A percentile compares a stretch with the other conserved stretches of the same genome.
Conservation (phyloP, 2,888 invertebrate species). For the Spilarctia lutea region DNA sequence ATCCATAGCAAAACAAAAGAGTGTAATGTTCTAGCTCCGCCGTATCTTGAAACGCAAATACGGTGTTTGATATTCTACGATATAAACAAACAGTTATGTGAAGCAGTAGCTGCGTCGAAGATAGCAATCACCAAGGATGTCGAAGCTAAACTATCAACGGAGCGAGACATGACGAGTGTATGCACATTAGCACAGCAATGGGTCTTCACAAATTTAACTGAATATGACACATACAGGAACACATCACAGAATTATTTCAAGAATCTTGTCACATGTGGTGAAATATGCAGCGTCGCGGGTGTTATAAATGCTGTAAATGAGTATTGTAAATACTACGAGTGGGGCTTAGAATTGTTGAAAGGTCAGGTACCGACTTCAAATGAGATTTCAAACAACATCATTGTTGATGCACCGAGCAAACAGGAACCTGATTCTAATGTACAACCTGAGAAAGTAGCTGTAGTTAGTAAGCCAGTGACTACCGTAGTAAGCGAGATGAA, state of each 20-base stretch:
- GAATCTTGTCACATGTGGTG: conserved; percentile 59
- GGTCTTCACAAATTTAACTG: conserved; percentile 61
- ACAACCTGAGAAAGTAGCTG: conserved; percentile 23
- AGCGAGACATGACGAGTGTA: conserved; percentile 60
- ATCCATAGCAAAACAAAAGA: conserved; percentile 59
- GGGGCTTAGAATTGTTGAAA: conserved; percentile 62
- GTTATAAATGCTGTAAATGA: conserved; percentile 65
- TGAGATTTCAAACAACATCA: conserved; percentile 32
- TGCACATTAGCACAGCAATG: conserved; percentile 66
- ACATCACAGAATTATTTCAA: conserved; percentile 59
- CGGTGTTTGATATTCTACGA: conserved; percentile 78
- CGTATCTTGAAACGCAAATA: conserved; percentile 59
- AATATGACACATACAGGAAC: conserved; percentile 55
- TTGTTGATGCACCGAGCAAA: conserved; percentile 21
- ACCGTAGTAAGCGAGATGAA: conserved; percentile 24
- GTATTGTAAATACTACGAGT: conserved; percentile 78
- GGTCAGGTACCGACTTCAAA: conserved; percentile 26
- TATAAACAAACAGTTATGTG: conserved; percentile 73
- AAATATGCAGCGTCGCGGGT: conserved; percentile 66
- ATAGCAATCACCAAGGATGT: conserved; percentile 58
- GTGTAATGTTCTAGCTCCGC: conserved; percentile 60
- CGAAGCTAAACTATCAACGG: conserved; percentile 54
- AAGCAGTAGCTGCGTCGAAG: conserved; percentile 53
- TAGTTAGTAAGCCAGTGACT: conserved; percentile 21
- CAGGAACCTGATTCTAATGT: conserved; percentile 23